These are phyloP conservation scores for Maniola jurtina DNA, from an alignment of 1,140 invertebrate genomes.

Conservation along the genomic window DNA sequence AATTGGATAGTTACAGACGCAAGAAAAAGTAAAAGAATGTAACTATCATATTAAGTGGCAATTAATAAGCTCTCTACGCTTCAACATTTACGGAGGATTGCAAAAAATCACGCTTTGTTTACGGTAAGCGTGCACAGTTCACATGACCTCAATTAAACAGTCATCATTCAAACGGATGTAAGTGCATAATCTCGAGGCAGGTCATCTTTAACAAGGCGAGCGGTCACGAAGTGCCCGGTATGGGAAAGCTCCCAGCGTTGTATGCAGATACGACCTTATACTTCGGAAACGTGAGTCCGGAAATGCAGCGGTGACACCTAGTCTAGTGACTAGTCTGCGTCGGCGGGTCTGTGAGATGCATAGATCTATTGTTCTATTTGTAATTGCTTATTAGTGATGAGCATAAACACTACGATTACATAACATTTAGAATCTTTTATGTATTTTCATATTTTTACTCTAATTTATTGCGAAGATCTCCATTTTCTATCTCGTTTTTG, in stretches of 20 bases:
- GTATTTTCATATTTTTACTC: no score
- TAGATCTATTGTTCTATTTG: constrained; percentile 10
- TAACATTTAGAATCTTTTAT: no score
- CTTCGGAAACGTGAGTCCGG: constrained; percentile 31
- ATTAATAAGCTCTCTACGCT: constrained; percentile 32
- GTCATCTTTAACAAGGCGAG: constrained; percentile 68
- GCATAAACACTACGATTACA: no score
- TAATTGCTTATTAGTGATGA: constrained; percentile 14
- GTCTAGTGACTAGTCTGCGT: constrained; percentile 4
- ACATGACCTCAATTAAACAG: constrained; percentile 72
- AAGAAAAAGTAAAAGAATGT: constrained; percentile 5
- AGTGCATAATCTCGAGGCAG: constrained; percentile 67
- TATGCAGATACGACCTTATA: constrained; percentile 60
- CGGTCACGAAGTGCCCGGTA: constrained; percentile 71
- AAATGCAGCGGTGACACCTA: constrained; percentile 33
- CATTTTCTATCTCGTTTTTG: no score
- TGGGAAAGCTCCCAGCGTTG: constrained; percentile 73
- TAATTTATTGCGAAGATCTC: no score
- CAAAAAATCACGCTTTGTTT: constrained; percentile 49
- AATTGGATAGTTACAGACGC: not conserved
- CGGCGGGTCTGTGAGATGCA: constrained; percentile 20
- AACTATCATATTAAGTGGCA: constrained; percentile 5
- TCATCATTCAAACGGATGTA: constrained; percentile 68
- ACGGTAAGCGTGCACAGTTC: constrained; percentile 56
- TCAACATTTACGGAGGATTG: constrained; percentile 36